Conservation (phyloP, 37 sponge, comb jelly and placozoan species). For the Lycopodina hypogea region DNA sequence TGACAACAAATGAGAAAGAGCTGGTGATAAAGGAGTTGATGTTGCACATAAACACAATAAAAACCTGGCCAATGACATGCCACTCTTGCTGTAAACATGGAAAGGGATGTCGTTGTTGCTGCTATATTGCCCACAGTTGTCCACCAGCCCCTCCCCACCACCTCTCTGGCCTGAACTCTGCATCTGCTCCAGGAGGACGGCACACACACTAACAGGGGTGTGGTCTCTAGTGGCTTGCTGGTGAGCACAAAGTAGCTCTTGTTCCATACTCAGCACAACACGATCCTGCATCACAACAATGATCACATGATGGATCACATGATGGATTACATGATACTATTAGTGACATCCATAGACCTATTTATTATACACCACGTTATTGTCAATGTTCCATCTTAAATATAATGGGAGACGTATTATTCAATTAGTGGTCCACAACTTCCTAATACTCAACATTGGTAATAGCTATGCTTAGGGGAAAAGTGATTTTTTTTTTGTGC, state of each 20-base stretch:
- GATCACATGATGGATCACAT: too few species aligned
- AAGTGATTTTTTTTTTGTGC: too few species aligned
- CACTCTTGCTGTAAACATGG: neutral
- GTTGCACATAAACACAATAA: too few species aligned
- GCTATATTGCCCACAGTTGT: neutral
- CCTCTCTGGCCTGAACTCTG: neutral
- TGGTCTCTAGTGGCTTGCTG: conserved; percentile 22
- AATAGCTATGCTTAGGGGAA: too few species aligned
- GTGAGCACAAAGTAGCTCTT: conserved; percentile 60
- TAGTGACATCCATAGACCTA: neutral
- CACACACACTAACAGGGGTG: conserved; percentile 48
- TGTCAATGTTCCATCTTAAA: too few species aligned
- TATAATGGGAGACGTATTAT: too few species aligned
- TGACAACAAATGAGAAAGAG: too few species aligned
- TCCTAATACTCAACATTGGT: too few species aligned
- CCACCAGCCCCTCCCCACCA: neutral
- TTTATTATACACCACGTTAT: neutral
- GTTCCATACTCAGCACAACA: conserved; percentile 46
- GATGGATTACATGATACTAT: neutral
- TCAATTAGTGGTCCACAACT: too few species aligned
- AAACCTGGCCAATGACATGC: neutral
- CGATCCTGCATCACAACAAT: conserved; percentile 44
- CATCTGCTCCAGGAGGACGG: conserved; percentile 51
- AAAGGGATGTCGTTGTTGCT: too few species aligned
- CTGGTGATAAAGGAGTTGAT: too few species aligned